Evolutionary conservation across 2,797 vertebrate species (phyloP), one percentile per base, ranked within the genome.

Genomic region (Astyanax mexicanus): DNA sequence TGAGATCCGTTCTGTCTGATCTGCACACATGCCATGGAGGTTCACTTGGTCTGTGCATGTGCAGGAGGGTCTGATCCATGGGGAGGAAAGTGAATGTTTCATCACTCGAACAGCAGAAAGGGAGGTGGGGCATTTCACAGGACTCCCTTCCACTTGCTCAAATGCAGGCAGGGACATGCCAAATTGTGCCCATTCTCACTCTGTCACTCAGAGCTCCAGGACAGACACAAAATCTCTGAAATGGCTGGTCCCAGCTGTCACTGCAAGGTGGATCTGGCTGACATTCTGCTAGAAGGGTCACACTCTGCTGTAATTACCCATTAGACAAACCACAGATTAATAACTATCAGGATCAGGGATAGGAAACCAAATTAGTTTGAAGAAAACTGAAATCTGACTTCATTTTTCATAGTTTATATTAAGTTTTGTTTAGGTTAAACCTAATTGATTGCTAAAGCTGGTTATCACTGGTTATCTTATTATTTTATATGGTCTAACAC

Each of bases 131-230:
- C 74, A 70, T 47, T 60, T 68, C 60, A 42, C 4, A 75, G 44
- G 58, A 52, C 37, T 37, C 27, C 21, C 54, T 80, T 75, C 60
- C 37, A 17, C 49, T 73, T 68, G 65, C 44, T 61, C 61, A 40
- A 47, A 70, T 10, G 57, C 79, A 78, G 70, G 72, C 71, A 66
- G 52, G 47, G 79, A 42, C 83, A 78, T 84, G 83, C 78, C 40
- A 21, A 64, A 74, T 65, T 19, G 69, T 58, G 45, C 40, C 47
- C 51, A 66, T 66, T 66, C 70, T 38, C 66, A 77, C 60, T 57
- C 65, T 40, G 44, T 45, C 21, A 9, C 19, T 42, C 19, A 52
- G 35, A 42, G 21, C 55, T 55, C 61, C 19, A 49, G 40, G 13
- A 69, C 11, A 55, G 57, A 65, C 12, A 4, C 17, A 40, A 21